A percentile compares a stretch with the other conserved stretches of the same genome.
Evolutionary conservation across 1,140 invertebrate genomes (phyloP).

Genomic region (Aphaenogaster rudis): DNA sequence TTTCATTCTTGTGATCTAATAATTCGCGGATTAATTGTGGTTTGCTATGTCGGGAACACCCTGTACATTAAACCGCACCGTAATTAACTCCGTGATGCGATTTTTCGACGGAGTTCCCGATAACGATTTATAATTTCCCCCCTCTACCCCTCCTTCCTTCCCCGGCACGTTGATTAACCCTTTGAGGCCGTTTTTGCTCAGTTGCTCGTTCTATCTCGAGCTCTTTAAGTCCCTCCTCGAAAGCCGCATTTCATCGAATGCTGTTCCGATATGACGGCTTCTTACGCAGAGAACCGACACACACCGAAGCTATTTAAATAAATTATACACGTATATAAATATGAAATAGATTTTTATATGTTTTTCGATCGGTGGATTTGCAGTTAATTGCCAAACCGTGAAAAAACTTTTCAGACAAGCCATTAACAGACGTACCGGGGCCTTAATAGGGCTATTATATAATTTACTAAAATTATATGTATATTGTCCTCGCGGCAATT

Average conservation of each 20-base stretch:
- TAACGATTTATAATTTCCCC: constrained; percentile 57
- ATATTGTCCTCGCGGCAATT: background rate
- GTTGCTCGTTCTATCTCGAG: constrained; percentile 5
- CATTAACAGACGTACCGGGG: background rate
- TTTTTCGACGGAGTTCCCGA: constrained; percentile 50
- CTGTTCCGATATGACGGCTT: background rate
- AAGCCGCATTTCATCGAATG: constrained; percentile 36
- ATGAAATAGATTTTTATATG: background rate
- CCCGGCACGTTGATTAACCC: constrained; percentile 52
- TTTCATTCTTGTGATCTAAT: background rate
- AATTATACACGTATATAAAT: background rate
- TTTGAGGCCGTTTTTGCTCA: constrained; percentile 44
- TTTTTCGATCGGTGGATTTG: background rate
- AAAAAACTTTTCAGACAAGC: no score
- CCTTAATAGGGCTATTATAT: background rate
- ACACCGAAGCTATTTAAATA: background rate
- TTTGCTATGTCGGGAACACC: background rate
- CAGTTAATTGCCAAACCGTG: background rate
- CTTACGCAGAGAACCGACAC: no score
- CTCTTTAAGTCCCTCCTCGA: constrained; percentile 13
- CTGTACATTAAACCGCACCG: background rate
- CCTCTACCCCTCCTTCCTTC: background rate
- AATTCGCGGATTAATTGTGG: background rate
- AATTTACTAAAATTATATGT: constrained; percentile 36
- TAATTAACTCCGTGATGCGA: constrained; percentile 34